Percentiles rank a stretch among this genome's conserved stretches.
Evolutionary conservation across 2,797 vertebrate species (phyloP).

Genomic region (Moxostoma hubbsi): DNA sequence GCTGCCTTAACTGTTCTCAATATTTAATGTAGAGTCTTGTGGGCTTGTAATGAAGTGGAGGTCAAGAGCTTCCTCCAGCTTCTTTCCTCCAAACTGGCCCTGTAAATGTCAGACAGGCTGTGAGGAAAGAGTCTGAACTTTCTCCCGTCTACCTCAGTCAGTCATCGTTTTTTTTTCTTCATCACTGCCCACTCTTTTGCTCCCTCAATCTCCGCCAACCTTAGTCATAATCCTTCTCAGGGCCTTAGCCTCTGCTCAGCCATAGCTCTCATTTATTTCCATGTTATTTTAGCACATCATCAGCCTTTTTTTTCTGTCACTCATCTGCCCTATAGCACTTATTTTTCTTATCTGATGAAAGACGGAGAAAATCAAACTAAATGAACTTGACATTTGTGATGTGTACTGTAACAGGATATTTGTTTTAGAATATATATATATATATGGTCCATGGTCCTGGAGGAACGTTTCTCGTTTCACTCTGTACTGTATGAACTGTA

Average conservation of each 20-base stretch:
- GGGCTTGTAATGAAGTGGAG: constrained; percentile 66
- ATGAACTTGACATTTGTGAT: constrained; percentile 20
- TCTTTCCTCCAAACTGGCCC: constrained; percentile 53
- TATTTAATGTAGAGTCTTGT: constrained; percentile 63
- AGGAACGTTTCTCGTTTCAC: too few relatives aligned
- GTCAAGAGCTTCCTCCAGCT: constrained; percentile 63
- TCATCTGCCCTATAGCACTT: constrained; percentile 23
- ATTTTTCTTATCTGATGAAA: constrained; percentile 34
- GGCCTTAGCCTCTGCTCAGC: constrained; percentile 13
- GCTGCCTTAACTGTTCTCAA: constrained; percentile 44
- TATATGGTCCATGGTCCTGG: too few relatives aligned
- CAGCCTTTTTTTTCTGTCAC: constrained; percentile 43
- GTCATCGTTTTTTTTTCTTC: constrained; percentile 48
- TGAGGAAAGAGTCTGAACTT: constrained; percentile 55
- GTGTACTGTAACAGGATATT: constrained; percentile 16
- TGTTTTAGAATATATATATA: too few relatives aligned
- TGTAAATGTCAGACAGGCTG: constrained; percentile 68
- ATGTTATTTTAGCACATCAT: constrained; percentile 44
- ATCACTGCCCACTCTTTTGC: constrained; percentile 41
- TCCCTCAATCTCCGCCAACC: constrained; percentile 29
- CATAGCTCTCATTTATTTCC: constrained; percentile 30
- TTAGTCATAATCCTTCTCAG: constrained; percentile 65
- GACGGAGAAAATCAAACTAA: constrained; percentile 29
- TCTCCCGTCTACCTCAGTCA: constrained; percentile 57
- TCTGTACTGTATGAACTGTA: too few relatives aligned